Conservation (phyloP, 2,797 vertebrate species). For the Syndactyla subalaris region DNA sequence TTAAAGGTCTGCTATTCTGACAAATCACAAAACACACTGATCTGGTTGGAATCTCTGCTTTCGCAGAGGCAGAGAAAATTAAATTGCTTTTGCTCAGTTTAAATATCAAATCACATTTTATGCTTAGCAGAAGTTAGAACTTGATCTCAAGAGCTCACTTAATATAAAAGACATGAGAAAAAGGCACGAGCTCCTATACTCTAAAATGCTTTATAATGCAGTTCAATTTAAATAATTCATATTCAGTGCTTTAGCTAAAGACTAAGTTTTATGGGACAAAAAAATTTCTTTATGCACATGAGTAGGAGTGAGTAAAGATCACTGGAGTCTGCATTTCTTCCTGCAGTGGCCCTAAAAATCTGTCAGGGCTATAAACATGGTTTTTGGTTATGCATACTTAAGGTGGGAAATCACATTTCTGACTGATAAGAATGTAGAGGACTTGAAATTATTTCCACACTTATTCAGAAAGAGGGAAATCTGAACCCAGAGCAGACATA, state of each 20-base stretch:
- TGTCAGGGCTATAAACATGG: not conserved
- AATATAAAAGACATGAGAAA: conserved; percentile 26
- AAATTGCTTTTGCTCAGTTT: conserved; percentile 9
- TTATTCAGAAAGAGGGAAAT: not conserved
- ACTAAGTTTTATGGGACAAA: conserved; percentile 51
- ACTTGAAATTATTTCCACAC: not conserved
- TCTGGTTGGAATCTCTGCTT: not conserved
- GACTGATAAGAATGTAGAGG: not conserved
- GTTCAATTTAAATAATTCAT: conserved; percentile 34
- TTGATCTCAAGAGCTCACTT: conserved; percentile 59
- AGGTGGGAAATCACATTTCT: not conserved
- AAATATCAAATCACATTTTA: conserved; percentile 50
- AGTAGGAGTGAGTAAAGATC: conserved; percentile 16
- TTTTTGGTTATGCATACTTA: not conserved
- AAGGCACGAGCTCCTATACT: not conserved
- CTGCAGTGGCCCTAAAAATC: conserved; percentile 2
- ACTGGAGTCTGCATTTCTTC: conserved; percentile 22
- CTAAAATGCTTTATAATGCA: conserved; percentile 41
- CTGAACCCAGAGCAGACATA: not conserved
- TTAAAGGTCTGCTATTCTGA: not conserved
- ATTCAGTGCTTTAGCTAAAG: conserved; percentile 41
- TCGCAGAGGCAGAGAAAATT: conserved; percentile 12
- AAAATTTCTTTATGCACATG: conserved; percentile 17
- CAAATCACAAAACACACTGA: not conserved
- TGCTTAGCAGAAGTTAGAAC: conserved; percentile 55